phyloP scores from a whole-genome alignment of 2,113 vertebrate species.

The Actenoides lindsayi region DNA sequence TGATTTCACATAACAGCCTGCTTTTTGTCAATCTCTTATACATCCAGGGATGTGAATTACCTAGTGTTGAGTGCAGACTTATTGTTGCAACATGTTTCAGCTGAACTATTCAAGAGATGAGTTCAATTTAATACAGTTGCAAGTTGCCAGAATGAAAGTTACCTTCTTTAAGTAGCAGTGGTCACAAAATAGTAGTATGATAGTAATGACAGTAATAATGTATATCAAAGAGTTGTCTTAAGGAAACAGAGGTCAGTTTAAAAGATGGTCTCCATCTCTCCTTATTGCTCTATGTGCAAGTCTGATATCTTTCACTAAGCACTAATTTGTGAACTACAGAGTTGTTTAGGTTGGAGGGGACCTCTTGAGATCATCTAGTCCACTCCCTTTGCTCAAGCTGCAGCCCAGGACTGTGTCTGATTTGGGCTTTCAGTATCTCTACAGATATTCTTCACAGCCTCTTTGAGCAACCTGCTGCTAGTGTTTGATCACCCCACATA shows the following conservation, averaged over 20 bases:
- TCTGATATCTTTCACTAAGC: background rate
- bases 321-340: background rate
- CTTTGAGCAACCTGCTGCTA: background rate
- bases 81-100: too few relatives aligned
- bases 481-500: too few relatives aligned
- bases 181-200: background rate
- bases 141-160: background rate
- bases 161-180: background rate
- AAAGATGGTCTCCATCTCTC: background rate
- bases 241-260: background rate
- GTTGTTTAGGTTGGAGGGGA: background rate
- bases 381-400: background rate
- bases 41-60: background rate
- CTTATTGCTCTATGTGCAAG: background rate
- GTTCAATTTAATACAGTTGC: background rate
- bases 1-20: background rate
- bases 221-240: background rate
- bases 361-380: background rate
- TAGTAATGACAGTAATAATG: background rate
- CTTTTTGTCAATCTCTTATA: background rate
- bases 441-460: background rate
- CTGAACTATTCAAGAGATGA: background rate
- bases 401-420: background rate
- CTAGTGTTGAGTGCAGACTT: too few relatives aligned
- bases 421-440: background rate